Conservation (phyloP, 2,797 vertebrate genomes). For the Semotilus atromaculatus region DNA sequence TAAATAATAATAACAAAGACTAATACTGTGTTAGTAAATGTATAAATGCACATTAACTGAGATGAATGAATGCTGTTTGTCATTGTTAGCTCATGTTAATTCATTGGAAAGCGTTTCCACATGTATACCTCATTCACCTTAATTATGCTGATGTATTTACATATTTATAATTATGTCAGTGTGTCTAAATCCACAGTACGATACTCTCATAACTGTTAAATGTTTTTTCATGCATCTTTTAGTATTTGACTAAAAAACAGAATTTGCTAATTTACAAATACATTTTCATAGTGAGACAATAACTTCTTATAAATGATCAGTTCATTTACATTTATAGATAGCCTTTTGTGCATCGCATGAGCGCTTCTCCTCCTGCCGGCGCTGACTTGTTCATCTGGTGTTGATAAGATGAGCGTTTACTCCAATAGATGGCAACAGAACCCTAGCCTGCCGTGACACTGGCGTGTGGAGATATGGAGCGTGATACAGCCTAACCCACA, state of each 20-base stretch:
- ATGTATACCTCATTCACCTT: too few relatives aligned
- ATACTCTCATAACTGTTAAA: too few relatives aligned
- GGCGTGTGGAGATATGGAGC: too few relatives aligned
- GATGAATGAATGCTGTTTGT: not conserved
- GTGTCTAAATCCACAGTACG: not conserved
- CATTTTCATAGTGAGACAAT: not conserved
- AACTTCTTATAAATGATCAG: too few relatives aligned
- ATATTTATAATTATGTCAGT: not conserved
- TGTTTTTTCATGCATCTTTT: not conserved
- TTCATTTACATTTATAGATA: not conserved
- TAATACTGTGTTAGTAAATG: not conserved
- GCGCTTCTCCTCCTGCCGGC: not conserved
- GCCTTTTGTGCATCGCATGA: too few relatives aligned
- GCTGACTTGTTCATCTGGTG: not conserved
- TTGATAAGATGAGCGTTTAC: slow-evolving; percentile 76
- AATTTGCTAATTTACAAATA: not conserved
- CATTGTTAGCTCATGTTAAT: not conserved
- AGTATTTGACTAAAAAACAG: too few relatives aligned
- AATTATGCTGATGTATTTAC: not conserved
- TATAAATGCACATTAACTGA: not conserved
- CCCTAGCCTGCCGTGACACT: slow-evolving; percentile 77
- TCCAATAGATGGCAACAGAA: slow-evolving; percentile 94
- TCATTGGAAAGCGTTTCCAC: not conserved
- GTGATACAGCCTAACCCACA: too few relatives aligned
- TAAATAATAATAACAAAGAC: not conserved